These are phyloP conservation scores for Enteromius trimaculatus DNA, from an alignment of 2,797 vertebrate genomes.

Conservation along the genomic window DNA sequence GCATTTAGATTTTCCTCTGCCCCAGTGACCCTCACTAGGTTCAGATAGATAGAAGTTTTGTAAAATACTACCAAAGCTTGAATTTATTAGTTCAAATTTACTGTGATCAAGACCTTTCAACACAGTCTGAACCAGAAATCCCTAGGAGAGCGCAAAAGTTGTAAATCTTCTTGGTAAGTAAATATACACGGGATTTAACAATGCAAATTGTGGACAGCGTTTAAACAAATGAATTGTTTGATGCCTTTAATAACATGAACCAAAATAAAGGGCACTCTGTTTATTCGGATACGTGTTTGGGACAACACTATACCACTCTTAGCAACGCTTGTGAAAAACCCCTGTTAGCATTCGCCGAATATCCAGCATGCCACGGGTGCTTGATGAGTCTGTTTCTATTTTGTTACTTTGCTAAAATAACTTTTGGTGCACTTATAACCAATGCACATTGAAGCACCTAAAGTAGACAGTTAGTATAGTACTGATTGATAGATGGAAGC, in stretches of 20 bases:
- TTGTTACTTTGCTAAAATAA: slow-evolving; percentile 81
- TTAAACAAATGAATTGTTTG: slow-evolving; percentile 34
- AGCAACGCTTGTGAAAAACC: slow-evolving; percentile 65
- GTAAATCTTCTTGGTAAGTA: slow-evolving; percentile 28
- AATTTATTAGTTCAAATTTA: slow-evolving; percentile 18
- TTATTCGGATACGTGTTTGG: slow-evolving; percentile 64
- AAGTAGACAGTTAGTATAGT: slow-evolving; percentile 59
- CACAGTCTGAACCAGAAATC: slow-evolving; percentile 4
- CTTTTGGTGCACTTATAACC: slow-evolving; percentile 69
- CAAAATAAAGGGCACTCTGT: slow-evolving; percentile 58
- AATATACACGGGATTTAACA: slow-evolving; percentile 47
- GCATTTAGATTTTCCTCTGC: neutral
- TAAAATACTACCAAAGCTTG: slow-evolving; percentile 4
- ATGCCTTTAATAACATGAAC: slow-evolving; percentile 46
- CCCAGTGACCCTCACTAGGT: neutral
- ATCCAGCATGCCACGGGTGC: slow-evolving; percentile 73
- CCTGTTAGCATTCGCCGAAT: slow-evolving; percentile 69
- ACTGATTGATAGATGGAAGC: slow-evolving; percentile 4
- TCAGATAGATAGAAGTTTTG: neutral
- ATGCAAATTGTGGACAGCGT: slow-evolving; percentile 13
- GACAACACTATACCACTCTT: slow-evolving; percentile 65
- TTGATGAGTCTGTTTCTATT: slow-evolving; percentile 74
- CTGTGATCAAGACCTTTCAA: neutral
- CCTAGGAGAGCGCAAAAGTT: slow-evolving; percentile 7
- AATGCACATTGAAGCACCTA: slow-evolving; percentile 67